Percentiles rank a stretch among this genome's conserved stretches.
These are phyloP conservation scores for Macrophya alboannulata DNA, from an alignment of 2,888 invertebrate genomes.

Conservation along the genomic window DNA sequence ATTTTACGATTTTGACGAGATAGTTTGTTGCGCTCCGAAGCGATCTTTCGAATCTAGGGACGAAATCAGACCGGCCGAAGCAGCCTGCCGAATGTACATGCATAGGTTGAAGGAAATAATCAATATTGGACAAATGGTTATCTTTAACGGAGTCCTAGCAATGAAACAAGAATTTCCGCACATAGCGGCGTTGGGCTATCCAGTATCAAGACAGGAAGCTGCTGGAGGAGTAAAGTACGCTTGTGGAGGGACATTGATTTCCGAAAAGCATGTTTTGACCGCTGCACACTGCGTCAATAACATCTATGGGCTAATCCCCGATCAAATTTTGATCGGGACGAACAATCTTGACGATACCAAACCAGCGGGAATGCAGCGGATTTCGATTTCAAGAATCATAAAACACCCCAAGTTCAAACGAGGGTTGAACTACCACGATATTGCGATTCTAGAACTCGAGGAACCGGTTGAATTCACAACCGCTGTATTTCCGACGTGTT, in stretches of 20 bases:
- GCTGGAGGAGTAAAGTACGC: conserved; percentile 65
- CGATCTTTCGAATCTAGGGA: no score
- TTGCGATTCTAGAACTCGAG: conserved; percentile 71
- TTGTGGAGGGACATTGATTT: conserved; percentile 76
- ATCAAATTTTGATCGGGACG: conserved; percentile 64
- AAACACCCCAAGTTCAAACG: conserved; percentile 71
- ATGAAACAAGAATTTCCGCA: conserved; percentile 69
- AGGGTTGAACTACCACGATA: conserved; percentile 70
- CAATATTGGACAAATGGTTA: background rate
- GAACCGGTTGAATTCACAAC: conserved; percentile 62
- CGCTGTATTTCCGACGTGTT: conserved; percentile 71
- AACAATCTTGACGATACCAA: background rate
- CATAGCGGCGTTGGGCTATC: conserved; percentile 73
- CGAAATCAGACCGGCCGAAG: conserved; percentile 4
- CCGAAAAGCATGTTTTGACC: conserved; percentile 70
- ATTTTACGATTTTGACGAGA: conserved; percentile 78
- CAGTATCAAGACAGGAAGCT: conserved; percentile 16
- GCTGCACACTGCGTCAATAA: conserved; percentile 76
- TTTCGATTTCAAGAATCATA: conserved; percentile 65
- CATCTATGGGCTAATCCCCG: conserved; percentile 66
- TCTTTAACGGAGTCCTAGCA: background rate
- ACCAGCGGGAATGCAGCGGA: background rate
- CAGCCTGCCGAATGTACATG: background rate
- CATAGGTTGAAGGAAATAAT: background rate
- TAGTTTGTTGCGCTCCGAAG: conserved; percentile 81